A percentile compares a stretch with the other conserved stretches of the same genome.
These are phyloP conservation scores for Trogon surrucura DNA, from an alignment of 2,113 vertebrate species.

Conservation along the genomic window DNA sequence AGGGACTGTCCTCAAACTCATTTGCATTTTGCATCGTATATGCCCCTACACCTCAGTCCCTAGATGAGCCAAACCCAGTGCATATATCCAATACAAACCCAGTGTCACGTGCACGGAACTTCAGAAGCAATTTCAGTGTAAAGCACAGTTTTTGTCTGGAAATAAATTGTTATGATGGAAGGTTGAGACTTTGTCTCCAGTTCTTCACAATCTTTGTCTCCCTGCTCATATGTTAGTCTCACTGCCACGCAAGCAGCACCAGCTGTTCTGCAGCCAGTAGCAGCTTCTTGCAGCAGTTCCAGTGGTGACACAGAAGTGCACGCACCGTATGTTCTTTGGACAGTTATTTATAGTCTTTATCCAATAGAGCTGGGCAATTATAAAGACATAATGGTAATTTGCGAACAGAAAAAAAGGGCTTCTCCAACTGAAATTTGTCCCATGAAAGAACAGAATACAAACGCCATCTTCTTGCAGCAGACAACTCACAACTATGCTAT, in stretches of 20 bases:
- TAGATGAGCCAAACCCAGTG: background rate
- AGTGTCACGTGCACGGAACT: background rate
- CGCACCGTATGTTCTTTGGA: background rate
- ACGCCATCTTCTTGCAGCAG: background rate
- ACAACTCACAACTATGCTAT: background rate
- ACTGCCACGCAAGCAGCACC: background rate
- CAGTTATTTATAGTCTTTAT: conserved; percentile 26
- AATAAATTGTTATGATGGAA: background rate
- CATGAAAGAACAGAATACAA: background rate
- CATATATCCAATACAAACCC: background rate
- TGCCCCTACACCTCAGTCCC: background rate
- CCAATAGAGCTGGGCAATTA: background rate
- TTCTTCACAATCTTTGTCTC: background rate
- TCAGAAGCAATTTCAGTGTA: background rate
- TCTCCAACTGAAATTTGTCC: background rate
- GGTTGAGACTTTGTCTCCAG: background rate
- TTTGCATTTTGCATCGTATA: background rate
- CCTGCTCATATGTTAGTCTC: fast-evolving
- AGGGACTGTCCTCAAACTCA: background rate
- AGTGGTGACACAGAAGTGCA: background rate
- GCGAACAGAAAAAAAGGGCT: background rate
- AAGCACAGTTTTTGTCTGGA: background rate
- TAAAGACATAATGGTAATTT: conserved; percentile 4
- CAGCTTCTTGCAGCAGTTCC: background rate
- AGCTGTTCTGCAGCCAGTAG: background rate